Base-by-base conservation (phyloP, 64 coral and sea anemone species). In the Porites lutea region DNA sequence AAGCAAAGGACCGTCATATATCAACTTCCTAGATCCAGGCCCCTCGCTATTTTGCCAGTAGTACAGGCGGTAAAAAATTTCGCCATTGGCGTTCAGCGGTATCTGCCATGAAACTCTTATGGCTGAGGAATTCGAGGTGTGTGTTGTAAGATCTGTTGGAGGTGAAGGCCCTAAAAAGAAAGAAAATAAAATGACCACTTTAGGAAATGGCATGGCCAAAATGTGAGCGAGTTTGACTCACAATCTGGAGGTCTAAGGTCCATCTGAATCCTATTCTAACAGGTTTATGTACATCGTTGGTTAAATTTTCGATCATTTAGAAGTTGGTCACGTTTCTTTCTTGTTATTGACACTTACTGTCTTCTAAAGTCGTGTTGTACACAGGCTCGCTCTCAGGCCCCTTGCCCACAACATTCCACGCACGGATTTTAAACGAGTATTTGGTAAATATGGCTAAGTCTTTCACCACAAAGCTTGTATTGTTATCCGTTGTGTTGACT, bases 371-470 rank as follows among this genome's bases (percentile, higher is more conserved):
- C 37, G 27, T 90, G 65, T 92, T 95, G 19, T 46, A 59, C 0
- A 92, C 83, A 12, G 50, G 50, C 16, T 88, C 55, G 58, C 94
- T 95, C 46, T 46, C 23, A 27, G 89, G 89, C 48, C 94, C 94
- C 49, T 20, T 18, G 10, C 94, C 89, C 54, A 84, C 67, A 49
- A n/a, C 16, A 68, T 92, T 95, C 52, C 60, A 78, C 61, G 83
- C 89, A 13, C 77, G 61, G 53, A 88, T 75, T 54, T 13, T 79
- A 55, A 95, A 82, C 51, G 91, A 95, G 65, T 95, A 95, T 2
- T 79, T 43, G 79, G 94, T 95, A 64, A 92, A 88, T 14, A 89
- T 89, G 13, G 45, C 71, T 15, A 95, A 68, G 15, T 51, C 59
- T 70, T 52, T 51, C 13, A 88, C 53, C 8, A 91, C 14, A 48